Conservation (phyloP, 2,888 invertebrate genomes). For the Cataglyphis cursor region DNA sequence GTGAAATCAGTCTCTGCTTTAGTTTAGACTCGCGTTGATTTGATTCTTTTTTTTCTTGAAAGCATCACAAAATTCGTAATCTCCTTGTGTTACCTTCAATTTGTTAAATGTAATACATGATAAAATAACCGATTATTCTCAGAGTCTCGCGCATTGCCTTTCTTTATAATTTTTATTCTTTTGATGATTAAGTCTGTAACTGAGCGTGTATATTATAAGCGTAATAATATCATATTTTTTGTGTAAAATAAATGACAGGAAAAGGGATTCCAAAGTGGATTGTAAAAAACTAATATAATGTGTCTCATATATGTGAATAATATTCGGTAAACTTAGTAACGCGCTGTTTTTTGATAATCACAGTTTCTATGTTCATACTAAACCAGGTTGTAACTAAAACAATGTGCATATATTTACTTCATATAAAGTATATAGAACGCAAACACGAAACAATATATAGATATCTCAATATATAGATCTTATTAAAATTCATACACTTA, state of each 20-base stretch:
- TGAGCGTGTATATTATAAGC: not conserved
- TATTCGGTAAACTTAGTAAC: conserved; percentile 66
- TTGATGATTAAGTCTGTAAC: not conserved
- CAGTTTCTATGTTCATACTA: conserved; percentile 67
- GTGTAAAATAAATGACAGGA: not conserved
- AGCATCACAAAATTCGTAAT: conserved; percentile 49
- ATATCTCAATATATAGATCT: conserved; percentile 69
- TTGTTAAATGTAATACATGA: conserved; percentile 1
- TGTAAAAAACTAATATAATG: conserved; percentile 58
- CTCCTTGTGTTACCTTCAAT: conserved; percentile 24
- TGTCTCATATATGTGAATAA: conserved; percentile 62
- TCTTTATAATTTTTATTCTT: conserved; percentile 27
- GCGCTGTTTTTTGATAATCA: conserved; percentile 65
- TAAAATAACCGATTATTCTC: conserved; percentile 16
- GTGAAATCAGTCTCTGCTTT: conserved; percentile 67
- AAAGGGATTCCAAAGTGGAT: conserved; percentile 56
- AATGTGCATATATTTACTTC: conserved; percentile 62
- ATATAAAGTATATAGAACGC: conserved; percentile 60
- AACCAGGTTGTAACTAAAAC: conserved; percentile 67
- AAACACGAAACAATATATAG: conserved; percentile 59
- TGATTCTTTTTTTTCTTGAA: conserved; percentile 49
- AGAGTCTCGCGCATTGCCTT: conserved; percentile 23
- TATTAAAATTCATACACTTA: conserved; percentile 70
- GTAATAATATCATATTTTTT: not conserved
- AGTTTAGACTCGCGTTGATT: conserved; percentile 52